Percentiles rank a stretch among this genome's conserved stretches.
Conservation (phyloP, 2,888 invertebrate species). For the Cecidostiba fungosa region DNA sequence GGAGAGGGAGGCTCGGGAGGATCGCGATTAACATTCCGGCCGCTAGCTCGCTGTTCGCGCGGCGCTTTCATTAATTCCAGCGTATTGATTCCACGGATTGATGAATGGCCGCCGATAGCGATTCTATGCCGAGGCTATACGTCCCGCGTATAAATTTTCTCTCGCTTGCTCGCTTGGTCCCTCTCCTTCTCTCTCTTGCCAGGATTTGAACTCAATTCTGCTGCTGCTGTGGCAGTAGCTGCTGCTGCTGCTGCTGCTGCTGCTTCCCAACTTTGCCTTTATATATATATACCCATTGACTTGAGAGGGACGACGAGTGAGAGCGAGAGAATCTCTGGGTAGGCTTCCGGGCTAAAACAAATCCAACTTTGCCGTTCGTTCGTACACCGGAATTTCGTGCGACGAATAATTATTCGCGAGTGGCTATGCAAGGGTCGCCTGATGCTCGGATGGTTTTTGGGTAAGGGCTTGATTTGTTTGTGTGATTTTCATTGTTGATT, state of each 20-base stretch:
- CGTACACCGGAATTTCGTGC: constrained; percentile 43
- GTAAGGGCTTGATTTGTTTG: no score
- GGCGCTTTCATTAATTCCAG: constrained; percentile 80
- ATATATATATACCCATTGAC: constrained; percentile 63
- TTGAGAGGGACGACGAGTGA: constrained; percentile 16
- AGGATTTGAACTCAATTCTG: constrained; percentile 72
- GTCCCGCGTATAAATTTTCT: constrained; percentile 62
- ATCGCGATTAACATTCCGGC: constrained; percentile 81
- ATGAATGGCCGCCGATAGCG: constrained; percentile 81
- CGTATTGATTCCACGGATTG: constrained; percentile 80
- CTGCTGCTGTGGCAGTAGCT: constrained; percentile 20
- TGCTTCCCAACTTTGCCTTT: constrained; percentile 65
- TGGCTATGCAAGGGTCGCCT: neutral
- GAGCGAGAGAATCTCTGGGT: constrained; percentile 38
- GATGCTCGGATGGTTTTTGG: neutral
- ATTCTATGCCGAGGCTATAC: constrained; percentile 73
- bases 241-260: constrained; percentile 13
- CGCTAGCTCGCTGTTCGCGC: constrained; percentile 72
- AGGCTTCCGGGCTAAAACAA: constrained; percentile 52
- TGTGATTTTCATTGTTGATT: no score
- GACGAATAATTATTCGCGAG: constrained; percentile 47
- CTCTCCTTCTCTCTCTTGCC: constrained; percentile 63
- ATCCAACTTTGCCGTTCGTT: constrained; percentile 47
- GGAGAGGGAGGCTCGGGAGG: constrained; percentile 71
- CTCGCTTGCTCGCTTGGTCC: neutral